These are phyloP conservation scores for Alcis repandata DNA, from an alignment of 2,888 invertebrate species.

Conservation along the genomic window DNA sequence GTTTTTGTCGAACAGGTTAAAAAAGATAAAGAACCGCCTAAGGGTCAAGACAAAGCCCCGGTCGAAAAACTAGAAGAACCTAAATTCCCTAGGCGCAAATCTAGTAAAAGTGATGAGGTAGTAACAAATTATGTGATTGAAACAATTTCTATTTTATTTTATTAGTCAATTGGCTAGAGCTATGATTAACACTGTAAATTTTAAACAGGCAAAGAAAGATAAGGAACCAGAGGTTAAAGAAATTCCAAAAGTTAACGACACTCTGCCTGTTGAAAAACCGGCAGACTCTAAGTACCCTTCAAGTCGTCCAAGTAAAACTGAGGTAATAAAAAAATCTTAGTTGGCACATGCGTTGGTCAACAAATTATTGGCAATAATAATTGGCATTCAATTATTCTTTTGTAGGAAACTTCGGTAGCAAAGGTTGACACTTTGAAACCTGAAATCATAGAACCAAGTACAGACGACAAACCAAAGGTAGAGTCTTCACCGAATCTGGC, in stretches of 20 bases:
- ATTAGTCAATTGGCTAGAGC: neutral
- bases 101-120: conserved; percentile 41
- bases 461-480: conserved; percentile 40
- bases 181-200: conserved; percentile 11
- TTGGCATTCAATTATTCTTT: conserved; percentile 21
- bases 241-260: conserved; percentile 34
- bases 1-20: conserved; percentile 15
- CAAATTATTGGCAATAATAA: conserved; percentile 14
- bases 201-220: conserved; percentile 48
- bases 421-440: conserved; percentile 33
- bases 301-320: conserved; percentile 48
- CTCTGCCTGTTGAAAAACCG: conserved; percentile 34
- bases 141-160: neutral
- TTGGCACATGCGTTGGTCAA: too few relatives aligned
- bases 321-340: conserved; percentile 51
- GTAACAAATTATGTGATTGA: neutral
- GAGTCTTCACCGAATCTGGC: neutral
- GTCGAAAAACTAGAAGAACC: conserved; percentile 43
- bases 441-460: conserved; percentile 21
- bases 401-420: conserved; percentile 39
- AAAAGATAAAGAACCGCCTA: conserved; percentile 24
- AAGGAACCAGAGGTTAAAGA: conserved; percentile 27
- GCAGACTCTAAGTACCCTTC: conserved; percentile 45
- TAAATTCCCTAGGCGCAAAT: conserved; percentile 41
- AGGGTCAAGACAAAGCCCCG: conserved; percentile 28